Evolutionary conservation across 1,140 invertebrate genomes (phyloP), one percentile per base, ranked within the genome.

Genomic region (Nebria ingens): DNA sequence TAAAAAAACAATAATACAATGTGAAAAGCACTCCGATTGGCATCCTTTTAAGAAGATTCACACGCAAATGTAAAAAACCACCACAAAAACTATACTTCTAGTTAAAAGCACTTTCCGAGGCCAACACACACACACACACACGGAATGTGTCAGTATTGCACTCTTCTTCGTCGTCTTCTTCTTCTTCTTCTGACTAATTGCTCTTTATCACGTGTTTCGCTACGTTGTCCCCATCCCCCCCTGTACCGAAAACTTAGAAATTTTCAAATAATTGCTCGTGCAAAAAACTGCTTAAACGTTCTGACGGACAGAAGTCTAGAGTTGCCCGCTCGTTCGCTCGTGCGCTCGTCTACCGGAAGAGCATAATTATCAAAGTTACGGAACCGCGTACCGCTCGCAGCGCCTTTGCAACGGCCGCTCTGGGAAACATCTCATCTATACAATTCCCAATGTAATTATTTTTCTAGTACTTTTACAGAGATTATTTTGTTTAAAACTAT

Each of bases 331-430:
- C 17, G n/a, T n/a, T n/a, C n/a, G n/a, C n/a, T n/a, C n/a, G n/a
- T n/a, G n/a, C n/a, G n/a, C n/a, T n/a, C n/a, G n/a, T 17, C 40
- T 17, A 23, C 38, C 21, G 50, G 51, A 57, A 61, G 56, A 59
- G 56, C 55, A 52, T 59, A 63, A 63, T 63, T 63, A 63, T 63
- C 50, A 57, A 59, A 61, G 59, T 61, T 63, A 59, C 42, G 59
- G 61, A 58, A 53, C 54, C 25, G 25, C n/a, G 6, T n/a, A n/a
- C n/a, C n/a, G n/a, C n/a, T n/a, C n/a, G n/a, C n/a, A n/a, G n/a
- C n/a, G n/a, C n/a, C n/a, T n/a, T n/a, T n/a, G n/a, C n/a, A n/a
- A n/a, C n/a, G n/a, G n/a, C n/a, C n/a, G n/a, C n/a, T n/a, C n/a
- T n/a, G n/a, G n/a, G n/a, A n/a, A n/a, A n/a, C n/a, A n/a, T n/a